phyloP scores from a whole-genome alignment of 2,888 invertebrate species.

The Adela reaumurella region DNA sequence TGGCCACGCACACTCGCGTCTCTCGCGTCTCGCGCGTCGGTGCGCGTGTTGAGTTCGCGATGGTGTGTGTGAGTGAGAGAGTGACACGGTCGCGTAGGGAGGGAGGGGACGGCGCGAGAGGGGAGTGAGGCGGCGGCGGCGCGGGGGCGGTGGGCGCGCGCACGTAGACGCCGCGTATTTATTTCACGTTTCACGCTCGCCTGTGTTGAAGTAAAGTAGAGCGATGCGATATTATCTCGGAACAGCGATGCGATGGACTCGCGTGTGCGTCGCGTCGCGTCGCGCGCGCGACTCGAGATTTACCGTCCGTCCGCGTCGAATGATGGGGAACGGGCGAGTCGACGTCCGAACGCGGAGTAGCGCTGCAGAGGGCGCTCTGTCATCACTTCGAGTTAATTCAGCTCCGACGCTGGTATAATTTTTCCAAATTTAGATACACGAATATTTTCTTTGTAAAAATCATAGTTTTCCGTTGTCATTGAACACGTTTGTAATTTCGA shows the following conservation, averaged over 20 bases:
- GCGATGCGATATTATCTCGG: slow-evolving; percentile 53
- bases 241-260: slow-evolving; percentile 49
- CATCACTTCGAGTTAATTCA: too few species aligned
- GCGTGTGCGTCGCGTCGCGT: slow-evolving; percentile 1
- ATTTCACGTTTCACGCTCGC: slow-evolving; percentile 49
- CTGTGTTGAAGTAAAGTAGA: slow-evolving; percentile 55
- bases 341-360: too few species aligned
- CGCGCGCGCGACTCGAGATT: too few species aligned
- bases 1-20: background rate
- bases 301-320: too few species aligned
- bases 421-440: too few species aligned
- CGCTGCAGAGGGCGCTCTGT: too few species aligned
- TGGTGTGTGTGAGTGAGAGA: background rate
- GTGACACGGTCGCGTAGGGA: background rate
- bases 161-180: slow-evolving; percentile 29
- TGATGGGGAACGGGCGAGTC: too few species aligned
- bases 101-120: background rate
- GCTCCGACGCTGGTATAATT: too few species aligned
- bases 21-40: background rate
- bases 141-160: background rate
- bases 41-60: background rate
- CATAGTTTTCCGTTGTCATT: too few species aligned
- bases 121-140: background rate
- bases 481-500: too few species aligned
- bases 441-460: too few species aligned